Evolutionary conservation across 1,140 invertebrate genomes (phyloP), one percentile per base, ranked within the genome.

Genomic region (Intoshia linei): DNA sequence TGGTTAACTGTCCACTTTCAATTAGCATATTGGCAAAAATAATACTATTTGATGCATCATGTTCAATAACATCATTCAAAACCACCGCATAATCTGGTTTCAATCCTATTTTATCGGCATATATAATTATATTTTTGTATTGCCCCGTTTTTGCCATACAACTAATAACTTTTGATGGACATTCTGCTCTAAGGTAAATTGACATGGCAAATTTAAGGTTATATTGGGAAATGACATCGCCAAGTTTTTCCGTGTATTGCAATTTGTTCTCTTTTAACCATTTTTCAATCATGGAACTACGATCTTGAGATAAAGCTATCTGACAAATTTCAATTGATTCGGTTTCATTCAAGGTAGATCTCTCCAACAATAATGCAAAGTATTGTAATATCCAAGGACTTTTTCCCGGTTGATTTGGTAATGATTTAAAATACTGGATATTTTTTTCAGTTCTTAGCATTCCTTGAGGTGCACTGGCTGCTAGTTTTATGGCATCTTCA

Each of bases 121-220:
- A 99, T 3, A 95, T 61, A 7, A 99, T 81, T 48, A 99, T 99
- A 57, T 99, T 99, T 51, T 92, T 78, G 59, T 90, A 95, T 54
- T 99, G 87, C 0, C 87, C 84, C 19, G 84, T 95, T 59, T 99
- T 90, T 6, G 90, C 90, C 57, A 99, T 98, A 55, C 83, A 93
- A 59, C 95, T 83, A 40, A 98, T 92, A 3, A 93, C 83, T 62
- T 95, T 95, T 47, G 76, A 78, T 10, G 87, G 84, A 11, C 95
- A 83, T 57, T 93, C 95, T 11, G 87, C 84, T 31, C 90, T 64
- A 18, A 98, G 60, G 53, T 98, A 98, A 13, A 98, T 81, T 13
- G 81, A 90, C 3, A 98, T 59, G 1, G 90, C 87, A 13, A 98
- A 62, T 1, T 79, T 92, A 1, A 78, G 70, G 61, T 93, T 84